These are phyloP conservation scores for Hucho hucho DNA, from an alignment of 2,113 vertebrate species.

Conservation along the genomic window DNA sequence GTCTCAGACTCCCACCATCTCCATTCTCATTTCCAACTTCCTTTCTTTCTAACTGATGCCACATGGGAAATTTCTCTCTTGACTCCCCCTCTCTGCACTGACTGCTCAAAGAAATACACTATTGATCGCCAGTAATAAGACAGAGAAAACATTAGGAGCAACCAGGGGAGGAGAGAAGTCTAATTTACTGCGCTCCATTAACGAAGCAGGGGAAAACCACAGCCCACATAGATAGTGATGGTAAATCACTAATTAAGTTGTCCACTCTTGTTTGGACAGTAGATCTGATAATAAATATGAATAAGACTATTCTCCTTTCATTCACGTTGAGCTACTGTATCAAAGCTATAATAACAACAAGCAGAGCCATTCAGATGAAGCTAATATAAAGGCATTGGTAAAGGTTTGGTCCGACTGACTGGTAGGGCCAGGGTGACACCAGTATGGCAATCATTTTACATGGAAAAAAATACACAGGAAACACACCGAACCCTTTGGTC, in stretches of 20 bases:
- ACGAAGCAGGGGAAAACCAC: slow-evolving; percentile 25
- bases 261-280: not conserved
- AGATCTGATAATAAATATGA: not conserved
- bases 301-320: slow-evolving; percentile 18
- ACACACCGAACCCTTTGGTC: too few species aligned
- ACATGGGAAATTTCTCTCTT: not conserved
- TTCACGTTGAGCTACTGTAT: slow-evolving; percentile 18
- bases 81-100: not conserved
- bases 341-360: slow-evolving; percentile 38
- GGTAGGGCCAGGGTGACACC: too few species aligned
- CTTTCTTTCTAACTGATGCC: not conserved
- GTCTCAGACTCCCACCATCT: not conserved
- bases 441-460: too few species aligned
- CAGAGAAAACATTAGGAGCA: slow-evolving; percentile 21
- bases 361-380: slow-evolving; percentile 34
- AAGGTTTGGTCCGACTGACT: not conserved
- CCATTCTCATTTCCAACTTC: not conserved
- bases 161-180: slow-evolving; percentile 31
- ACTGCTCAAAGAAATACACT: slow-evolving; percentile 10
- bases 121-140: slow-evolving; percentile 18
- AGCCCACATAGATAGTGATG: slow-evolving; percentile 21
- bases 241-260: not conserved
- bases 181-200: slow-evolving; percentile 22
- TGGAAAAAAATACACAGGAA: too few species aligned
- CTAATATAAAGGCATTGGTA: slow-evolving; percentile 7